These are phyloP conservation scores for Drosophila anceps DNA, from an alignment of 2,888 invertebrate species.

Conservation along the genomic window DNA sequence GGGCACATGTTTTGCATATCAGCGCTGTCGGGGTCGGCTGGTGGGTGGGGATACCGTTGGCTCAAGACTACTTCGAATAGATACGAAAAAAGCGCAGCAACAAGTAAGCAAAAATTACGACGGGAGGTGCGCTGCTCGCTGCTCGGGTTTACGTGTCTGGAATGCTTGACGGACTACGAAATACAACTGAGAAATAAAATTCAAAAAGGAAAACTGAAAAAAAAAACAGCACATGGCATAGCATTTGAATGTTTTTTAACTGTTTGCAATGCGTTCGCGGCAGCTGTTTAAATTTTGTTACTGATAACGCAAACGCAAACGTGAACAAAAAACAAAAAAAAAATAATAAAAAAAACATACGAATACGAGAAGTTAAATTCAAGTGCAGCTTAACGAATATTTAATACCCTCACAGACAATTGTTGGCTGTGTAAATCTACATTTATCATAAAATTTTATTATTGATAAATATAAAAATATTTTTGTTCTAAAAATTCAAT, in stretches of 20 bases:
- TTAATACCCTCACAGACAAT: slow-evolving; percentile 6
- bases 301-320: slow-evolving; percentile 55
- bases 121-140: slow-evolving; percentile 43
- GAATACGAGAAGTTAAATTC: background rate
- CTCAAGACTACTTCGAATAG: slow-evolving; percentile 26
- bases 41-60: slow-evolving; percentile 7
- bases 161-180: slow-evolving; percentile 40
- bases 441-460: background rate
- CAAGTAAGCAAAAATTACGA: slow-evolving; percentile 65
- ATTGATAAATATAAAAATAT: background rate
- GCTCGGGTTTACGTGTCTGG: slow-evolving; percentile 72
- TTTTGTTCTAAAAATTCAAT: no score
- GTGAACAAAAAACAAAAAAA: no score
- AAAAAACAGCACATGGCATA: slow-evolving; percentile 31
- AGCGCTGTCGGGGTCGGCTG: slow-evolving; percentile 5
- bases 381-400: background rate
- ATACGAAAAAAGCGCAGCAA: slow-evolving; percentile 50
- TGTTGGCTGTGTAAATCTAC: background rate
- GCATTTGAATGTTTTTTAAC: slow-evolving; percentile 59
- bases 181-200: slow-evolving; percentile 24
- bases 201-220: slow-evolving; percentile 11
- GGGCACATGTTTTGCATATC: slow-evolving; percentile 48
- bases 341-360: background rate
- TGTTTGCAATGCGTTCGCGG: slow-evolving; percentile 53
- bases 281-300: slow-evolving; percentile 75